phyloP scores from a whole-genome alignment of 2,888 invertebrate species.

The Micoletzkya japonica region DNA sequence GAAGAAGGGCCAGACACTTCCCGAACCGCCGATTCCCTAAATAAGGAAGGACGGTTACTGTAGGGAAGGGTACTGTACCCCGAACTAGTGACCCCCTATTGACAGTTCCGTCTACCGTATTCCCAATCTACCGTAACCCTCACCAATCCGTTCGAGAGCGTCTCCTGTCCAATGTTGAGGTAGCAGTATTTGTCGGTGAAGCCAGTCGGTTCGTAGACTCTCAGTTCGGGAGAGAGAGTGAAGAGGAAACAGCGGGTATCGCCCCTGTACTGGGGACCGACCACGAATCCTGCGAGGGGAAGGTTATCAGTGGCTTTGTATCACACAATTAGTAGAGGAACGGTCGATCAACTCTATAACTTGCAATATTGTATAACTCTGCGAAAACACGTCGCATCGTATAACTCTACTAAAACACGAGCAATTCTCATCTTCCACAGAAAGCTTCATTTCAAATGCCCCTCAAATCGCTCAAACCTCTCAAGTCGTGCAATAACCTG shows the following conservation, averaged over 20 bases:
- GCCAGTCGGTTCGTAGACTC: conserved; percentile 78
- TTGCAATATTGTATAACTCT: background rate
- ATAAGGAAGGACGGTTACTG: background rate
- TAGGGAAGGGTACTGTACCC: background rate
- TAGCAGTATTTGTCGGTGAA: conserved; percentile 91
- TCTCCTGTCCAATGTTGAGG: conserved; percentile 86
- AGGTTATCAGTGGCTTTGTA: background rate
- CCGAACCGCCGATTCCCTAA: conserved; percentile 46
- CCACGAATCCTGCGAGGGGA: conserved; percentile 35
- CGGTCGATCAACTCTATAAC: background rate
- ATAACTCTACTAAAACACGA: too few relatives aligned
- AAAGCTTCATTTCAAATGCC: too few relatives aligned
- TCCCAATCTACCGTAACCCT: background rate
- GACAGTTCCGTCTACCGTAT: background rate
- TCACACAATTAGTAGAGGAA: background rate
- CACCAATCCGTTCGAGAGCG: conserved; percentile 86
- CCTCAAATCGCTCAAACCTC: too few relatives aligned
- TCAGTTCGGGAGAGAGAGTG: conserved; percentile 79
- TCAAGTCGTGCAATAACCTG: too few relatives aligned
- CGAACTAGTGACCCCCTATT: background rate
- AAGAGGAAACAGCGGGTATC: conserved; percentile 81
- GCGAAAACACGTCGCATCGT: too few relatives aligned
- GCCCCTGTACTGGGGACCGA: conserved; percentile 46
- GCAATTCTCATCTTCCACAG: too few relatives aligned
- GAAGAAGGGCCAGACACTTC: conserved; percentile 46